A percentile compares a stretch with the other conserved stretches of the same genome.
Conservation (phyloP, 1,140 invertebrate species). For the Solenopsis fugax region DNA sequence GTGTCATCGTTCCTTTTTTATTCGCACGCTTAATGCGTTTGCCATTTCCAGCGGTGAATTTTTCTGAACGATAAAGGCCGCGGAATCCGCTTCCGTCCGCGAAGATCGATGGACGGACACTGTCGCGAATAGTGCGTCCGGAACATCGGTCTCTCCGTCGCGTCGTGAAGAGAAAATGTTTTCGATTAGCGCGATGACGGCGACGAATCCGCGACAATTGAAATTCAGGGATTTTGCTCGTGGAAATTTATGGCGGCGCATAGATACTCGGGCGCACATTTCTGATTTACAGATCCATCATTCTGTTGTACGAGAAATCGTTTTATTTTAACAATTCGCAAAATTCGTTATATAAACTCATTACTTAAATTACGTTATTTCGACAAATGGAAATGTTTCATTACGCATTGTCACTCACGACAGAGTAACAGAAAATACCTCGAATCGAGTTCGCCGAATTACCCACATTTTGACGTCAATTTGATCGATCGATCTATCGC, state of each 20-base stretch:
- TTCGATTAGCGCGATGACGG: constrained; percentile 41
- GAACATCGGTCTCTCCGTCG: constrained; percentile 20
- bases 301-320: background rate
- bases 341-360: background rate
- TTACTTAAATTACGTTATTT: background rate
- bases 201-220: constrained; percentile 41
- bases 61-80: constrained; percentile 50
- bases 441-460: background rate
- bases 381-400: background rate
- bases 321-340: background rate
- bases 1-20: constrained; percentile 54
- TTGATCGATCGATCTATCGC: constrained; percentile 21
- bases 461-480: background rate
- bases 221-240: constrained; percentile 12
- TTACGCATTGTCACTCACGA: background rate
- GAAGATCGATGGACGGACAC: constrained; percentile 48
- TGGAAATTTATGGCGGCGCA: background rate
- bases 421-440: background rate
- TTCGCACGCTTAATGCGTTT: constrained; percentile 54
- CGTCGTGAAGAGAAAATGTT: constrained; percentile 30
- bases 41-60: constrained; percentile 57
- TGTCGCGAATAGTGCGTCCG: background rate
- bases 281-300: background rate
- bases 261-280: background rate
- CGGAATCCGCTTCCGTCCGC: constrained; percentile 50